Base-by-base conservation (phyloP, 2,113 vertebrate genomes). In the Chamaetylas fuelleborni region DNA sequence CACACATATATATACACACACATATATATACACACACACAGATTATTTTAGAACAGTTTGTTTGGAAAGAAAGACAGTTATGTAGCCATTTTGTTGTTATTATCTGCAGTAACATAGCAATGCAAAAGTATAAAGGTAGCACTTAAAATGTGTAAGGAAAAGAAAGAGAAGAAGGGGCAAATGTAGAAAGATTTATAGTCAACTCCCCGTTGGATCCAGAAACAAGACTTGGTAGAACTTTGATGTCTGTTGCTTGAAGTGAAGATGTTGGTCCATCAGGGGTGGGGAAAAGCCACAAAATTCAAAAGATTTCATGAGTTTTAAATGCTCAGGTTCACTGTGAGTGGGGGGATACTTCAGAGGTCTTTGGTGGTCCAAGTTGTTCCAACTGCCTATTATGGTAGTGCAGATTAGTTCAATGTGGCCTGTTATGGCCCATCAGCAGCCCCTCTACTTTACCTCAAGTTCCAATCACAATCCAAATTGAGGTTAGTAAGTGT, bases 361-460 rank as follows among this genome's bases (percentile, higher is more conserved):
- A 17, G 47, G n/a, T 33, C 51, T 56, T 66, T 67, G n/a, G 13
- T 40, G 28, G 53, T 69, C 28, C 33, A 38, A 26, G 17, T 31
- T 2, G 0, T 58, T 50, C 34, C 36, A 26, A 25, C 25, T 57
- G 60, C 19, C 29, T n/a, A 0, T 28, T 28, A 15, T 11, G 12
- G 19, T 12, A 25, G 8, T 34, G 31, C 31, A 29, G 20, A 67
- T 50, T 25, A 36, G 36, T 31, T 50, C 36, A 20, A 1, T 7
- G 10, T 19, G 28, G 24, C n/a, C 40, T 28, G 36, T 40, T n/a
- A 11, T 18, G 6, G n/a, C 16, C 31, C 43, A 19, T 45, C 43
- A 77, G 18, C 53, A 36, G 1, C 3, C 25, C 7, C 4, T 58
- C 67, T 31, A 14, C 36, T 17, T 51, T 58, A 14, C 11, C 58